Base-by-base conservation (phyloP, 2,113 vertebrate species). In the Chauna torquata region DNA sequence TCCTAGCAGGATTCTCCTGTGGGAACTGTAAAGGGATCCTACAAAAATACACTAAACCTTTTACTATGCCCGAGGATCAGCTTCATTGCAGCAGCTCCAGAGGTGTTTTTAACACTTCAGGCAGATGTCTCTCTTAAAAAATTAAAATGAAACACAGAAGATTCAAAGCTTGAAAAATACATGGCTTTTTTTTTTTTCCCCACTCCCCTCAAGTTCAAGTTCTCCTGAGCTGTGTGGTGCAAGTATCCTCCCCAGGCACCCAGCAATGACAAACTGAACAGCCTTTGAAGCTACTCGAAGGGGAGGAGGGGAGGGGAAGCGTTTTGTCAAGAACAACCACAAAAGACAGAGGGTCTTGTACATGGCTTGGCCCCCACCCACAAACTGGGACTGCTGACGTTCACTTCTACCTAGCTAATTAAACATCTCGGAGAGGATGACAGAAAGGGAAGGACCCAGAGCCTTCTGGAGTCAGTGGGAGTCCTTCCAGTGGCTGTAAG, bases 11-110 rank as follows among this genome's bases (percentile, higher is more conserved):
- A 78, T 92, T 75, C 49, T 93, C 86, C 62, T 16, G 74, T 23
- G 85, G 66, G 93, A 93, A 89, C 14, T 79, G 84, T 87, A 94
- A 96, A 94, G 27, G 77, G 62, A 89, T 90, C 90, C 82, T 64
- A 57, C 86, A 94, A 92, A 94, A 94, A 91, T 17, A 94, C 78
- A 93, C 75, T 77, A 84, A 88, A 93, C 11, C 24, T 94, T 94
- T 92, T 78, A 94, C 69, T 84, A 12, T 34, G 71, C 80, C 84
- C 55, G 62, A 76, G 75, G 84, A 95, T 81, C 38, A 59, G 83
- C 68, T 92, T 44, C 86, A 83, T 77, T 44, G 81, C 85, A 75
- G 85, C 75, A 78, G 68, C 72, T 93, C 91, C 81, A 92, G 83
- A 89, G 86, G 71, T 91, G 74, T 92, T 95, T 90, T 89, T 92